These are phyloP conservation scores for Aldrovandia affinis DNA, from an alignment of 2,797 vertebrate genomes.

Conservation along the genomic window DNA sequence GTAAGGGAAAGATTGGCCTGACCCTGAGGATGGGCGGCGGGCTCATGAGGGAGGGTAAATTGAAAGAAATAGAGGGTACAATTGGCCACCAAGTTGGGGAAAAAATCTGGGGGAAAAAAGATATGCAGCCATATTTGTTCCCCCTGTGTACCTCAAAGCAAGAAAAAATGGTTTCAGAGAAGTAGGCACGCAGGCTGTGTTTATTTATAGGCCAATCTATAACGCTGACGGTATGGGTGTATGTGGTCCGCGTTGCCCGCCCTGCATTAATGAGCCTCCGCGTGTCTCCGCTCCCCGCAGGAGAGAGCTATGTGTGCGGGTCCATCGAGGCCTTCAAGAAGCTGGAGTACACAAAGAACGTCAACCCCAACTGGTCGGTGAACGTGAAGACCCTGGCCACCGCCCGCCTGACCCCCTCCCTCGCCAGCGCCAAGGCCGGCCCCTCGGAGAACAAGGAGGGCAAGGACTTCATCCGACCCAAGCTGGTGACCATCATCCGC, in stretches of 20 bases:
- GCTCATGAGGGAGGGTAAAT: too few species aligned
- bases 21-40: too few species aligned
- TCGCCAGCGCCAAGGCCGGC: conserved; percentile 81
- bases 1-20: too few species aligned
- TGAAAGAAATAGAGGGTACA: too few species aligned
- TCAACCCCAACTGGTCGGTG: conserved; percentile 96
- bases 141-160: neutral
- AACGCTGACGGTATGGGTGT: neutral
- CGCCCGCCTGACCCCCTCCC: conserved; percentile 78
- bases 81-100: too few species aligned
- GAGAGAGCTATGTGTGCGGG: conserved; percentile 95
- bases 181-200: neutral
- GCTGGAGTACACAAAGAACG: conserved; percentile 96
- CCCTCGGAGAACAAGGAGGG: conserved; percentile 79
- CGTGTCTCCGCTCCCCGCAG: conserved; percentile 60
- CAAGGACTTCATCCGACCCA: conserved; percentile 95
- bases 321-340: conserved; percentile 95
- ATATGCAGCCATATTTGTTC: neutral
- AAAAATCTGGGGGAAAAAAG: too few species aligned
- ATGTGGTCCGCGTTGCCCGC: neutral
- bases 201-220: neutral
- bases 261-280: neutral
- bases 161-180: neutral
- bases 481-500: conserved; percentile 95
- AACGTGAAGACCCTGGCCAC: conserved; percentile 79